Base-by-base conservation (phyloP, 2,888 invertebrate species). In the Ischnus inquisitorius region DNA sequence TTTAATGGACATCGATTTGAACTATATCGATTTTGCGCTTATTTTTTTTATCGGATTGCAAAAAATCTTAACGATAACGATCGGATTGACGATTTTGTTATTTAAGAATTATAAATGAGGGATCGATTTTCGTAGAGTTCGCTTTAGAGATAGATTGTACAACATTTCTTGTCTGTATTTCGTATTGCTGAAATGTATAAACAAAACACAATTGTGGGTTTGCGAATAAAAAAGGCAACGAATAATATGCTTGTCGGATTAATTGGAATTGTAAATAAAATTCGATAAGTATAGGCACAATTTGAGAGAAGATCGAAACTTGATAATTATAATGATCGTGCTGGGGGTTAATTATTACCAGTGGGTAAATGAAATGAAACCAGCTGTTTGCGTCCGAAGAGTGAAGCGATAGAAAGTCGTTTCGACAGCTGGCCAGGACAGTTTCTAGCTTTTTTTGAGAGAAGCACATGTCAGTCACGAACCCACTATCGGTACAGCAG, bases 401-500 rank as follows among this genome's bases (percentile, higher is more conserved):
- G 3, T 41, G 5, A 22, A 60, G 39, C 43, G 51, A 1, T 57
- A 3, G 3, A 34, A 39, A 10, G 10, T 3, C 14, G 54, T 46
- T 57, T 46, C 79, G 14, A 39, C 82, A 57, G 64, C 51, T 46
- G 79, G 46, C n/a, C 79, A 75, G 6, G n/a, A n/a, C 48, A 60
- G 2, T 10, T 16, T 16, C 54, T n/a, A 2, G 1, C 46, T 41
- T 28, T 19, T 25, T 10, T 65, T 14, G 1, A 12, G 54, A 19
- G 22, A 19, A 54, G 3, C 54, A 22, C 1, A 28, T 12, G 4
- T 16, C 1, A 16, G 5, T 10, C 14, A 16, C 10, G 19, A 54
- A 75, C 54, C 75, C 4, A 57, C 79, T 8, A 34, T 79, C 79
- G 82, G 69, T 83, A 75, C 10, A 19, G 57, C 12, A 65, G 51